Base-by-base conservation (phyloP, 2,888 invertebrate species). In the Penaeus monodon region DNA sequence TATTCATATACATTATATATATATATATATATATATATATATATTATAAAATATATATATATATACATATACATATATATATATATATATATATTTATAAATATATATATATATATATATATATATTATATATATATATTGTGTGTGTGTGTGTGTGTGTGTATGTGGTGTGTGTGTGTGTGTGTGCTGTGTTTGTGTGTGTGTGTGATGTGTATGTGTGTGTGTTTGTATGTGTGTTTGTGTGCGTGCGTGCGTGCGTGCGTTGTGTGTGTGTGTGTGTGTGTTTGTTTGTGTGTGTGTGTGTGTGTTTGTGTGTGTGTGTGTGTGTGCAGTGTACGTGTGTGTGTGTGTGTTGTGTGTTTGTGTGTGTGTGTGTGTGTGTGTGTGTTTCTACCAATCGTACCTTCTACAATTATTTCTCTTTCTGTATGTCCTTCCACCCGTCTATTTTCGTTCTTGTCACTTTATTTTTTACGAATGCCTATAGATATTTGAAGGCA, bases 71-170 rank as follows among this genome's bases (percentile, higher is more conserved):
- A 49, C 2, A 49, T 49, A 78, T 33, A 49, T 33, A 49, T 22
- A 78, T 22, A 57, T 22, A 64, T 22, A 57, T 22, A 78, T 22
- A 78, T 7, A 57, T 24, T 63, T 57, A 57, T 57, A 63, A 12
- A 78, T 57, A 78, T 57, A 78, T 57, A 78, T 57, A 78, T 57
- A 78, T 57, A 78, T 57, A 78, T 57, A 78, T 57, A 78, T 57
- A 78, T 57, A 78, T 57, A 78, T 29, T 57, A 78, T 57, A 57
- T 57, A 78, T 57, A 78, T 57, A 64, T 57, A 78, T 57, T 57
- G 63, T 57, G 63, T 57, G 63, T 29, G 63, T 57, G 63, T 57
- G 63, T 57, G 63, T 57, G 49, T 57, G 14, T 57, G 63, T 57
- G 63, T 57, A 78, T 78, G 63, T 78, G 63, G 6, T 38, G 6